Evolutionary conservation across 2,113 vertebrate genomes (phyloP).

Genomic region (Upupa epops): DNA sequence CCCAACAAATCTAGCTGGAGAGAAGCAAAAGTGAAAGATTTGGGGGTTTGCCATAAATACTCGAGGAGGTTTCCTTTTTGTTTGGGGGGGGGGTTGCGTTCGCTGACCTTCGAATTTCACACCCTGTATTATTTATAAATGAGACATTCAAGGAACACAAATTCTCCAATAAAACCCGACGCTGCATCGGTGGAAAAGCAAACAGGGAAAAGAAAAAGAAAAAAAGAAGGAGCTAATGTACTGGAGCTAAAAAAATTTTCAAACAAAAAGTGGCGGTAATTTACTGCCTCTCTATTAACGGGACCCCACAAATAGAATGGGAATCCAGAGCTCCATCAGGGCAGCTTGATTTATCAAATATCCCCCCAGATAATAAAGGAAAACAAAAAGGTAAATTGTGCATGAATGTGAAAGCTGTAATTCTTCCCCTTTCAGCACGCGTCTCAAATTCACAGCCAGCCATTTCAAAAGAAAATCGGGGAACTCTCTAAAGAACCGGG

Average conservation of each 20-base stretch:
- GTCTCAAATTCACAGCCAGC: slow-evolving; percentile 63
- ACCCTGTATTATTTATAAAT: slow-evolving; percentile 76
- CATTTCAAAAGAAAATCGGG: slow-evolving; percentile 68
- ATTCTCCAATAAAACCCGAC: slow-evolving; percentile 71
- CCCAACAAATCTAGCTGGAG: too few relatives aligned
- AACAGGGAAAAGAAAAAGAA: too few relatives aligned
- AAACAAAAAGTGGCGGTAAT: slow-evolving; percentile 79
- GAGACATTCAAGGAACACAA: slow-evolving; percentile 75
- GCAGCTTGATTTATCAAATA: slow-evolving; percentile 71
- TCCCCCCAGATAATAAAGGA: slow-evolving; percentile 73
- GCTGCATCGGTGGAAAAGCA: slow-evolving; percentile 75
- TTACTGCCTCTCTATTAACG: slow-evolving; percentile 70
- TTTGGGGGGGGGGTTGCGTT: neutral
- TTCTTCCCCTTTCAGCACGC: slow-evolving; percentile 72
- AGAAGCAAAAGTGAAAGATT: too few relatives aligned
- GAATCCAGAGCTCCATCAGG: slow-evolving; percentile 58
- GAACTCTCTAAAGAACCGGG: slow-evolving; percentile 43
- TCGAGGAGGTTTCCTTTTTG: neutral
- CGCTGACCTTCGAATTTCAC: slow-evolving; percentile 63
- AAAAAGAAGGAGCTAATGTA: slow-evolving; percentile 79
- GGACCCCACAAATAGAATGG: slow-evolving; percentile 74
- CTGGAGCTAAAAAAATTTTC: slow-evolving; percentile 81
- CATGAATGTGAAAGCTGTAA: slow-evolving; percentile 75
- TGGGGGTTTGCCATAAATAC: neutral
- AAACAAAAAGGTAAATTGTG: slow-evolving; percentile 77